phyloP scores from a whole-genome alignment of 2,113 vertebrate species.

The Uropsilus gracilis region DNA sequence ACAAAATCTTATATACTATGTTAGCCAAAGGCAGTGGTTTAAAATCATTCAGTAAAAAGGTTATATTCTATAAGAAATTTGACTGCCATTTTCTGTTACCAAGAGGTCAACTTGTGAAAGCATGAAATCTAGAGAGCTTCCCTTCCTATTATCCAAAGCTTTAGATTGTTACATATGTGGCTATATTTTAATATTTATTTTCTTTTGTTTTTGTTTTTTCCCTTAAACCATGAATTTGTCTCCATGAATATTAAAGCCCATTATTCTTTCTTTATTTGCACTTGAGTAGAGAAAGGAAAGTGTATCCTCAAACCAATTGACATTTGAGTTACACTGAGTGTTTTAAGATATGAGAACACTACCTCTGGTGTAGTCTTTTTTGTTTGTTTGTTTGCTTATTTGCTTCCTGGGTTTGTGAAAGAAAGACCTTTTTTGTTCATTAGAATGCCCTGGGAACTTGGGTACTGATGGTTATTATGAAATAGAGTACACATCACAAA shows the following conservation, averaged over 20 bases:
- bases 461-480: no score
- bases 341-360: background rate
- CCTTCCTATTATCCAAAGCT: background rate
- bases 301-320: background rate
- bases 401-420: background rate
- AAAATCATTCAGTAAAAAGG: background rate
- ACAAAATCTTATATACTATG: background rate
- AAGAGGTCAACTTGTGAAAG: background rate
- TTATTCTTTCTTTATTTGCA: background rate
- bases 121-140: background rate
- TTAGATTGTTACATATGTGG: background rate
- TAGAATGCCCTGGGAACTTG: background rate
- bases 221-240: background rate
- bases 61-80: background rate
- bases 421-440: background rate
- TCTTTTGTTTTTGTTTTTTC: background rate
- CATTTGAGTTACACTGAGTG: background rate
- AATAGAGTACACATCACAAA: no score
- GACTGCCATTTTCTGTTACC: background rate
- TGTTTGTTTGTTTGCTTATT: no score
- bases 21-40: background rate
- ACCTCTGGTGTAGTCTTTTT: background rate
- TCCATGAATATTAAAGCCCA: background rate
- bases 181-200: background rate
- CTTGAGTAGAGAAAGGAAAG: background rate